Evolutionary conservation across 1,140 invertebrate genomes (phyloP), one percentile per base, ranked within the genome.

Genomic region (Caenorhabditis briggsae): DNA sequence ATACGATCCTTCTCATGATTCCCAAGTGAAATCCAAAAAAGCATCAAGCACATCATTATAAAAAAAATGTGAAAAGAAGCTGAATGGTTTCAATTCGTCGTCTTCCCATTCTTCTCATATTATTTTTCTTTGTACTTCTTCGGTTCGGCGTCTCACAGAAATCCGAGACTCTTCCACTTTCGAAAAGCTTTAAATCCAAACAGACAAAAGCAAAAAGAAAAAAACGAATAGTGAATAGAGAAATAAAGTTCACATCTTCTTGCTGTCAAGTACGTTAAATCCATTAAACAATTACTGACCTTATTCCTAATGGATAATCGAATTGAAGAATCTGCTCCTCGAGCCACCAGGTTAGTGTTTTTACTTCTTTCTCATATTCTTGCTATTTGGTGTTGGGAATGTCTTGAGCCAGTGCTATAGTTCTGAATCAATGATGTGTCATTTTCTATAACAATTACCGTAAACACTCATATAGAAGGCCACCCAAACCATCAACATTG

Each of bases 41-140:
- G 33, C 33, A 33, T 33, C 3, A 33, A 33, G 33, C 33, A 33
- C 33, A 58, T 16, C 6, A 7, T 58, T n/a, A 11, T 33, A 9
- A 25, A 25, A 61, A 61, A 61, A 61, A 11, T 11, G 11, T 11
- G 11, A 2, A 5, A 12, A 61, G 25, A 11, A 61, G 9, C 18
- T 25, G 23, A 25, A 61, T 61, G 18, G 20, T 8, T 25, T 20
- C 18, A 5, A 25, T 43, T n/a, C 43, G 48, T 48, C 46, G n/a
- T 16, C 11, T 53, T 78, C 70, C 41, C 46, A 18, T 33, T 46
- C 41, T n/a, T 6, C 41, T 23, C 70, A 78, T 78, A 78, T 78
- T 78, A 78, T 78, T 78, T 78, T 50, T 78, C 70, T 78, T 78
- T 78, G 70, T 78, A 78, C 12, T 78, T 78, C 46, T 78, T 78